Evolutionary conservation across 2,113 vertebrate genomes (phyloP).

Genomic region (Urocolius indicus): DNA sequence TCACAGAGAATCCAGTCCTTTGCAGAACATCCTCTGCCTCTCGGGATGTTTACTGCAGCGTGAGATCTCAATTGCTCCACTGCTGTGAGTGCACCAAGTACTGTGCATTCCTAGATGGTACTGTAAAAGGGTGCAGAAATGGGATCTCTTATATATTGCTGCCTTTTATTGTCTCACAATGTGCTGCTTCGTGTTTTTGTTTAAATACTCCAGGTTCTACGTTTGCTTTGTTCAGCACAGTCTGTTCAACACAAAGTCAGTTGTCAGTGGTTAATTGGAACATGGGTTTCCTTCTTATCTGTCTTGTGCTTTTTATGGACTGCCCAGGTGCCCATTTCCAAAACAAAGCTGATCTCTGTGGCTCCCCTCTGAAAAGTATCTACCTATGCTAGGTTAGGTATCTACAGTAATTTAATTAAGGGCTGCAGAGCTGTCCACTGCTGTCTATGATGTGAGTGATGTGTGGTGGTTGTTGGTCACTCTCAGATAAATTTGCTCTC

Average conservation of each 20-base stretch:
- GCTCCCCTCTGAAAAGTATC: background rate
- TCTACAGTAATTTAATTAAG: background rate
- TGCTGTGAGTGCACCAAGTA: background rate
- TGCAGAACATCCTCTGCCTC: background rate
- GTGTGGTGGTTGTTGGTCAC: background rate
- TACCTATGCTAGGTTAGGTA: background rate
- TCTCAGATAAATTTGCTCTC: background rate
- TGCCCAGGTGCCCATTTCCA: slow-evolving; percentile 3
- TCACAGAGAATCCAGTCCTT: background rate
- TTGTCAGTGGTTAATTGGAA: background rate
- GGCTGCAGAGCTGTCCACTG: background rate
- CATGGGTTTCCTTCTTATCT: background rate
- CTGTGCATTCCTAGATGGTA: background rate
- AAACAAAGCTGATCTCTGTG: background rate
- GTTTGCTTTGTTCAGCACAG: background rate
- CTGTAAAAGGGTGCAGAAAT: background rate
- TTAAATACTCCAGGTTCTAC: background rate
- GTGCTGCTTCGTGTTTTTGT: background rate
- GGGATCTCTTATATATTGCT: background rate
- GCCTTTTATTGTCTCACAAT: background rate
- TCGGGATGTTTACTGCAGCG: background rate
- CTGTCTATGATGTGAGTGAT: background rate
- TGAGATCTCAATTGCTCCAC: fast-evolving
- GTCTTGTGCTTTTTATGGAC: background rate
- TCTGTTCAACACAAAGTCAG: background rate